These are phyloP conservation scores for Pantala flavescens DNA, from an alignment of 1,140 invertebrate genomes.

Conservation along the genomic window DNA sequence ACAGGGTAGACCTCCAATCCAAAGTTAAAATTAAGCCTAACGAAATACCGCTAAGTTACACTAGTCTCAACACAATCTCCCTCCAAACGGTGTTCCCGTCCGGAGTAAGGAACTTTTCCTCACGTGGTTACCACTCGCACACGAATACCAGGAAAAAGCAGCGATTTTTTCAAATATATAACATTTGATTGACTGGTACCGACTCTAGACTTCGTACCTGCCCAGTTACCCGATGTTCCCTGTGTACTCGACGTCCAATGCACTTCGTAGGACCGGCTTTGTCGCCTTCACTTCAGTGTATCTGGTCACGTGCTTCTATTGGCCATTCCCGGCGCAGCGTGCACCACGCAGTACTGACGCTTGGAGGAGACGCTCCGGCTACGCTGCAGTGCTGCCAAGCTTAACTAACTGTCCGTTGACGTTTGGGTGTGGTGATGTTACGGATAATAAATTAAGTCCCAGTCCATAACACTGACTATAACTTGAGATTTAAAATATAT, in stretches of 20 bases:
- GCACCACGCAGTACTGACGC: constrained; percentile 1
- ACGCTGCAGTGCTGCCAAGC: constrained; percentile 5
- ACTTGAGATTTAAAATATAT: not conserved
- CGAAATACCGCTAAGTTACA: not conserved
- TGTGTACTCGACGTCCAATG: not conserved
- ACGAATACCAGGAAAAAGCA: not conserved
- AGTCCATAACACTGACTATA: not conserved
- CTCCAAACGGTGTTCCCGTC: not conserved
- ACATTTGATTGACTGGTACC: constrained; percentile 5
- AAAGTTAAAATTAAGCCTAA: not conserved
- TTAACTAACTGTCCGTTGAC: not conserved
- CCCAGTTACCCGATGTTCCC: not conserved
- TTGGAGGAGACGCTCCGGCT: constrained; percentile 5
- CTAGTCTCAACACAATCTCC: not conserved
- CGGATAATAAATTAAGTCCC: not conserved
- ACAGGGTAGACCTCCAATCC: not conserved
- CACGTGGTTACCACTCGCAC: not conserved
- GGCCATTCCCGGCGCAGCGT: constrained; percentile 4
- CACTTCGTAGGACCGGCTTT: constrained; percentile 7
- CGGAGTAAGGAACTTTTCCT: not conserved
- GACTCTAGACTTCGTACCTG: not conserved
- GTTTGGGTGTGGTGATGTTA: not conserved
- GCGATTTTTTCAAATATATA: not conserved
- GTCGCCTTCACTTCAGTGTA: constrained; percentile 4
- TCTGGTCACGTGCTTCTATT: constrained; percentile 1